Evolutionary conservation across 1,140 invertebrate genomes (phyloP).

Genomic region (Dryas iulia): DNA sequence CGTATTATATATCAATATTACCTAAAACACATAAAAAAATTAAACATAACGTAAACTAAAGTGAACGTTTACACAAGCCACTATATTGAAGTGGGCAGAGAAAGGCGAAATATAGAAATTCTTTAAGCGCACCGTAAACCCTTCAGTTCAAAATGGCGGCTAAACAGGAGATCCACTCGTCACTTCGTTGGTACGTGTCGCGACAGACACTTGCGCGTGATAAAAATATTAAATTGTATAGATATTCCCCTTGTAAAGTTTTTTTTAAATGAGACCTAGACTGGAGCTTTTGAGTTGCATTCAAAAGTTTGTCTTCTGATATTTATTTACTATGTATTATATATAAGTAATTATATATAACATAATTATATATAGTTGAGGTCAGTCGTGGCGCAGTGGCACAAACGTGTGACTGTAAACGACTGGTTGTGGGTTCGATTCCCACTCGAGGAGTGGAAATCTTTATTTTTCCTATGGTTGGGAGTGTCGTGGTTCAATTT

Average conservation of each 20-base stretch:
- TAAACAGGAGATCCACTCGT: slow-evolving; percentile 48
- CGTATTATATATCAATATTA: too few species aligned
- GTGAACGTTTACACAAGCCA: slow-evolving; percentile 27
- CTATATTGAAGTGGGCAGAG: slow-evolving; percentile 39
- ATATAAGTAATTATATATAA: too few species aligned
- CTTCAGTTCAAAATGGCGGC: slow-evolving; percentile 54
- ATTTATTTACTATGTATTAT: too few species aligned
- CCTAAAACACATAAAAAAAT: too few species aligned
- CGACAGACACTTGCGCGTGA: slow-evolving; percentile 46
- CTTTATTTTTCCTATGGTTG: too few species aligned
- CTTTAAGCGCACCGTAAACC: slow-evolving; percentile 48
- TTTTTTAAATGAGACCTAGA: slow-evolving; percentile 3
- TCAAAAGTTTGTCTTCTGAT: background rate
- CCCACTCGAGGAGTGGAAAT: too few species aligned
- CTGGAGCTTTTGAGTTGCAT: background rate
- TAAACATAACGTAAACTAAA: background rate
- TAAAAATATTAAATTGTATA: slow-evolving; percentile 32
- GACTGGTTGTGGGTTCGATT: too few species aligned
- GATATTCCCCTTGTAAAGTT: slow-evolving; percentile 6
- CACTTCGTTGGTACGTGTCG: slow-evolving; percentile 55
- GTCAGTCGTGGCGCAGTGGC: too few species aligned
- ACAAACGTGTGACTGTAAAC: too few species aligned
- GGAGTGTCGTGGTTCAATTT: too few species aligned
- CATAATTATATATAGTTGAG: too few species aligned
- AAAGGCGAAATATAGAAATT: slow-evolving; percentile 50